Conservation (phyloP, 2,797 vertebrate genomes). For the Decapterus maruadsi region DNA sequence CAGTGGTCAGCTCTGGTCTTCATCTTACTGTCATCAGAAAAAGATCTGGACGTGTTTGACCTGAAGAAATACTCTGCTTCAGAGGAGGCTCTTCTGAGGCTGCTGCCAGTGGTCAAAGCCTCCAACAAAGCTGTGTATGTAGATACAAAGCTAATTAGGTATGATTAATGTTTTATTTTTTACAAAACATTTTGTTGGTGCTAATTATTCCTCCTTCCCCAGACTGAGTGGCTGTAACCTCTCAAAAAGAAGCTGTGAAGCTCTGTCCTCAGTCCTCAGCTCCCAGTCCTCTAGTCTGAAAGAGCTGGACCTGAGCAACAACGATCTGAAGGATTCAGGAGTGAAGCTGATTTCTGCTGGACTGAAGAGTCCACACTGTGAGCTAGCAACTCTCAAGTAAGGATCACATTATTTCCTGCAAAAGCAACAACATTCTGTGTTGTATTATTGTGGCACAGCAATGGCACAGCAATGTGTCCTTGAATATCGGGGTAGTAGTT, state of each 20-base stretch:
- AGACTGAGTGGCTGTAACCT: slow-evolving; percentile 36
- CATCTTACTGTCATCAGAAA: too few relatives aligned
- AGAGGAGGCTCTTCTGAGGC: neutral
- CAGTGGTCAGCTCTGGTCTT: too few relatives aligned
- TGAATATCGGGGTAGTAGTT: too few relatives aligned
- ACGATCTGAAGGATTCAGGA: slow-evolving; percentile 34
- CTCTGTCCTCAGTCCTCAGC: too few relatives aligned
- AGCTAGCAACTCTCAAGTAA: neutral
- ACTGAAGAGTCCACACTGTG: neutral
- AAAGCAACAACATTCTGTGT: too few relatives aligned
- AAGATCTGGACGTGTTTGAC: too few relatives aligned
- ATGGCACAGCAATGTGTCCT: too few relatives aligned
- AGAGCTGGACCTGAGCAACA: slow-evolving; percentile 49
- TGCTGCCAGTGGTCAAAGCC: slow-evolving; percentile 33
- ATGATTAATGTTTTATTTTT: neutral
- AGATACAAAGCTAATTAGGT: neutral
- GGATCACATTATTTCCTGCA: neutral
- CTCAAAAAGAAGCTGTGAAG: slow-evolving; percentile 10
- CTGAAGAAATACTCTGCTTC: too few relatives aligned
- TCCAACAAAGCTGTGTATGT: slow-evolving; percentile 35
- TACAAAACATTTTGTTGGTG: neutral
- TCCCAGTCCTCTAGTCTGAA: slow-evolving; percentile 8
- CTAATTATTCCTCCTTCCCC: neutral
- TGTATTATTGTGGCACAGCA: too few relatives aligned
- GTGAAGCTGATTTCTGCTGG: slow-evolving; percentile 18